A percentile compares a stretch with the other conserved stretches of the same genome.
These are phyloP conservation scores for Nymphicus hollandicus DNA, from an alignment of 2,113 vertebrate genomes.

Conservation along the genomic window DNA sequence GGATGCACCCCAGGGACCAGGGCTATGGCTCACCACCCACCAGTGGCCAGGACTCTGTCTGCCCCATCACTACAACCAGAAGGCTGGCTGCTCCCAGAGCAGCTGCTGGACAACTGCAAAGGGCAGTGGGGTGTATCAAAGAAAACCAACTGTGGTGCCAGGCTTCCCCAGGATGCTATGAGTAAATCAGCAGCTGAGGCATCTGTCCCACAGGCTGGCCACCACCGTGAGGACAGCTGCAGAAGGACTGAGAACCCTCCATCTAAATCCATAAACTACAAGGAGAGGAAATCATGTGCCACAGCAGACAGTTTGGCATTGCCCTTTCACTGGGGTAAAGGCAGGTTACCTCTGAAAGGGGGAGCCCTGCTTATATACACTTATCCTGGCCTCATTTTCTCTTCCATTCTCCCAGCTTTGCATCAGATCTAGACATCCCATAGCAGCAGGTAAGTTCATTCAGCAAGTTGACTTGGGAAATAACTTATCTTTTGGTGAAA, in stretches of 20 bases:
- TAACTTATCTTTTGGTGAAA: not conserved
- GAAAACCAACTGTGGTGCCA: not conserved
- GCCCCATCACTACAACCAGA: not conserved
- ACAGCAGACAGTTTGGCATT: not conserved
- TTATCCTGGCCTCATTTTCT: not conserved
- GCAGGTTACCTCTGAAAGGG: not conserved
- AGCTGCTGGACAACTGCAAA: not conserved
- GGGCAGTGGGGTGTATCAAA: rapidly evolving
- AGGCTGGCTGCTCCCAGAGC: not conserved
- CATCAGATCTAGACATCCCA: rapidly evolving
- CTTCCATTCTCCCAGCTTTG: not conserved
- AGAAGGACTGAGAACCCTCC: not conserved
- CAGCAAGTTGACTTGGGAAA: not conserved
- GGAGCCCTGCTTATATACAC: not conserved
- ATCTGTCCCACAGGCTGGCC: not conserved
- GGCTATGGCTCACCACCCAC: rapidly evolving
- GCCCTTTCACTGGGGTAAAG: rapidly evolving
- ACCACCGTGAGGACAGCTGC: rapidly evolving
- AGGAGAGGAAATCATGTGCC: not conserved
- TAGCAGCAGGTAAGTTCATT: not conserved
- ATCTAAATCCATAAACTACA: not conserved
- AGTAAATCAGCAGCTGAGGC: not conserved
- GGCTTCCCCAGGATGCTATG: not conserved
- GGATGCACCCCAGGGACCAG: rapidly evolving
- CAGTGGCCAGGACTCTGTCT: rapidly evolving